Evolutionary conservation across 2,888 invertebrate species (phyloP).

Genomic region (Pseudoips prasinana): DNA sequence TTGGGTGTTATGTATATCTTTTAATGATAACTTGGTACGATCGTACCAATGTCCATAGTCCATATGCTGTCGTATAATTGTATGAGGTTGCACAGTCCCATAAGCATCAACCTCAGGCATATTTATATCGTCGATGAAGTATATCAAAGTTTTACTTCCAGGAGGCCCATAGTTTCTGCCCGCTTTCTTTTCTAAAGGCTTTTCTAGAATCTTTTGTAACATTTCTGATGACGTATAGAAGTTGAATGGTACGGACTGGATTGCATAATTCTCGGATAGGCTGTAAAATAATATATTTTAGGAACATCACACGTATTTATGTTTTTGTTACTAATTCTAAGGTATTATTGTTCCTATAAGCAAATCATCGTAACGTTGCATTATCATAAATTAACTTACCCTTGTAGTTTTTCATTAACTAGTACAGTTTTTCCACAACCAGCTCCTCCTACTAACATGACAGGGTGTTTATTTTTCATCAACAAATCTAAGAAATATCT

Average conservation of each 20-base stretch:
- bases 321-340: no score
- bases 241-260: slow-evolving; percentile 97
- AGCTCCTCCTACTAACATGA: slow-evolving; percentile 96
- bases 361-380: no score
- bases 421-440: slow-evolving; percentile 97
- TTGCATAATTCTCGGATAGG: slow-evolving; percentile 92
- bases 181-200: slow-evolving; percentile 97
- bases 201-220: slow-evolving; percentile 95
- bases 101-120: slow-evolving; percentile 96
- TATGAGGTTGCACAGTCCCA: slow-evolving; percentile 98
- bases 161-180: slow-evolving; percentile 97
- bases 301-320: no score
- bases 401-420: slow-evolving; percentile 86
- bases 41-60: slow-evolving; percentile 97
- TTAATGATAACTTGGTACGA: slow-evolving; percentile 91
- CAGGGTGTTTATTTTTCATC: slow-evolving; percentile 93
- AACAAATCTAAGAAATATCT: slow-evolving; percentile 94
- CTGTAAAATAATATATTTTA: slow-evolving; percentile 43
- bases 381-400: no score
- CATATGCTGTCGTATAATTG: slow-evolving; percentile 95
- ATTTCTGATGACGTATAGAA: slow-evolving; percentile 97
- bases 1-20: slow-evolving; percentile 98
- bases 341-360: no score
- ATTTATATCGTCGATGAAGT: slow-evolving; percentile 98
- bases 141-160: slow-evolving; percentile 95